phyloP scores from a whole-genome alignment of 2,797 vertebrate genomes.

The Uromys caudimaculatus region DNA sequence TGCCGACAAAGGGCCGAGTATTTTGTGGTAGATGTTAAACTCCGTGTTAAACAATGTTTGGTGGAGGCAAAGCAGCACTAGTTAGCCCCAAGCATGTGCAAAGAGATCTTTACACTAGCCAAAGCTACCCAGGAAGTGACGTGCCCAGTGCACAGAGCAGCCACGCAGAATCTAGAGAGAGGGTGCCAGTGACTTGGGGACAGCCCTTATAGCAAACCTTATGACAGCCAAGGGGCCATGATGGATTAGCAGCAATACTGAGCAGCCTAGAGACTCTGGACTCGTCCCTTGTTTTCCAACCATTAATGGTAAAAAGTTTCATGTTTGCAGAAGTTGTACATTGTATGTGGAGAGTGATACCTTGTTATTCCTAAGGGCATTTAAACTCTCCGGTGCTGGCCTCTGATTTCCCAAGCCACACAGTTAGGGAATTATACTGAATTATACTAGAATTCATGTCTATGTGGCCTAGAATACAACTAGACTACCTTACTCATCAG shows the following conservation, averaged over 20 bases:
- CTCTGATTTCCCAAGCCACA: background rate
- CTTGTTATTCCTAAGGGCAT: background rate
- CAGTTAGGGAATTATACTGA: background rate
- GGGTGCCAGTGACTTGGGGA: background rate
- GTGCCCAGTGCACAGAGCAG: background rate
- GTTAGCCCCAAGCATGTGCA: background rate
- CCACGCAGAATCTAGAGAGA: background rate
- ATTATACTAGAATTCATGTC: background rate
- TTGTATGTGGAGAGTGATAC: background rate
- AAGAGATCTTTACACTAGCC: background rate
- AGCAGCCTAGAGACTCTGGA: background rate
- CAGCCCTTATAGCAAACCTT: background rate
- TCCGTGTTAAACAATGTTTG: constrained; percentile 4
- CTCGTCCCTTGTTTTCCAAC: background rate
- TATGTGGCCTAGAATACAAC: background rate
- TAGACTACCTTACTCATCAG: background rate
- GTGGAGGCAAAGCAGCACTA: background rate
- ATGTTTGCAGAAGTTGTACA: background rate
- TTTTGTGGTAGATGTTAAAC: background rate
- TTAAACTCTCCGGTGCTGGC: background rate
- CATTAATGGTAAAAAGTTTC: background rate
- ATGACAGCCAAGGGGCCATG: background rate
- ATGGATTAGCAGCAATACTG: no score
- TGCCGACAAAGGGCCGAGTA: background rate
- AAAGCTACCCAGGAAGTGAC: background rate